Evolutionary conservation across 1,140 invertebrate genomes (phyloP), one percentile per base, ranked within the genome.

Genomic region (Drosophila asahinai): DNA sequence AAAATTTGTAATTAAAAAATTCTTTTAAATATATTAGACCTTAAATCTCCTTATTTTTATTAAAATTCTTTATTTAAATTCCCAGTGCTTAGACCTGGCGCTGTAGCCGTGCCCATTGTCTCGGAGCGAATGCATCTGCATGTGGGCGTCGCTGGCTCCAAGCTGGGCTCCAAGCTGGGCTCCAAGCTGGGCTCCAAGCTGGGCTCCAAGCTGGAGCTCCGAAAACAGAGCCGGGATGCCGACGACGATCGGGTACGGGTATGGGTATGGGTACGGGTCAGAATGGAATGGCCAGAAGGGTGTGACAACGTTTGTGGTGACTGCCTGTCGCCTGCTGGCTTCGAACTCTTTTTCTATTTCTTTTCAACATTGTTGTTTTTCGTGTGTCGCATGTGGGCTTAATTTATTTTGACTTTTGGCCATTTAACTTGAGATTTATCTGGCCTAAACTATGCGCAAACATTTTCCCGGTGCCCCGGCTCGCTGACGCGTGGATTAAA

Each of bases 351-450:
- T 82, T 82, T 67, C 51, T 75, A 54, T 68, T 68, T 67, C 14
- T 52, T 43, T 45, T 40, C 47, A 6, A 33, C 9, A 6, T 61
- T 47, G 51, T 17, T 33, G 47, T 38, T 58, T 60, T 42, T 43
- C 48, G 54, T 73, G 33, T 62, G 57, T 64, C 86, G 72, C 86
- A 89, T 89, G 86, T 89, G 86, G 86, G 86, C 86, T 89, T 90
- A 89, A 89, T 89, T 89, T 89, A 89, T 89, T 89, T 89, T 89
- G 86, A 89, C 86, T 90, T 90, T 89, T 89, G 86, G 86, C 86
- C 86, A 89, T 89, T 89, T 89, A 89, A 83, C 86, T 89, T 80
- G 75, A 90, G 86, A 89, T 89, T 89, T 89, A 89, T 89, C 86
- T 89, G 81, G 81, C 76, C 86, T 89, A 89, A 90, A 86, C 86